phyloP scores from a whole-genome alignment of 2,888 invertebrate species.

The Cryptocephalus moraei region DNA sequence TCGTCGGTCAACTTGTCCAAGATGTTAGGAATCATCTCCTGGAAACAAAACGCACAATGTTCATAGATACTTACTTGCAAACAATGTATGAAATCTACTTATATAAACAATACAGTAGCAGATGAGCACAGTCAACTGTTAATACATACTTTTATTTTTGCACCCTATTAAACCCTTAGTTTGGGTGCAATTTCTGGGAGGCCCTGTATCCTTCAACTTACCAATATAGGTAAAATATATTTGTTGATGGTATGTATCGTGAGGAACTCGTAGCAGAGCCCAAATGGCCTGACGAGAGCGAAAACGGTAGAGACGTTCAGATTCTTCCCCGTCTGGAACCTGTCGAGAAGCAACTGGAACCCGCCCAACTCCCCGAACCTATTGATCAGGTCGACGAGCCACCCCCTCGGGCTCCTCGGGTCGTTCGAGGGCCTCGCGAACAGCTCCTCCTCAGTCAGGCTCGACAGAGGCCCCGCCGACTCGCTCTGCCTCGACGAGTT shows the following conservation, averaged over 20 bases:
- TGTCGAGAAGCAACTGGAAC: constrained; percentile 73
- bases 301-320: constrained; percentile 69
- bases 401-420: constrained; percentile 79
- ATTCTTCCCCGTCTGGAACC: constrained; percentile 67
- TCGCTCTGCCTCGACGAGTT: constrained; percentile 71
- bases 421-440: constrained; percentile 69
- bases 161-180: too few relatives aligned
- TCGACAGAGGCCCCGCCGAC: constrained; percentile 50
- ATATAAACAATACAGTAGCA: too few relatives aligned
- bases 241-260: constrained; percentile 84
- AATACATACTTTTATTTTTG: too few relatives aligned
- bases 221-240: constrained; percentile 85
- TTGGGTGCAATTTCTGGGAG: too few relatives aligned
- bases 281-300: constrained; percentile 81
- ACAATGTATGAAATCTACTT: too few relatives aligned
- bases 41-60: constrained; percentile 19
- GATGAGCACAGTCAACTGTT: neutral
- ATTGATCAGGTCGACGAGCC: constrained; percentile 94
- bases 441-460: constrained; percentile 57
- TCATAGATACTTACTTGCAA: neutral
- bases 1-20: constrained; percentile 90
- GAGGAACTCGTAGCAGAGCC: constrained; percentile 82
- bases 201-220: constrained; percentile 40
- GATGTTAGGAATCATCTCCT: constrained; percentile 85
- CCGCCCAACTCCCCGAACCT: constrained; percentile 84